Evolutionary conservation across 1,140 invertebrate species (phyloP), one percentile per base, ranked within the genome.

Genomic region (Bombus affinis): DNA sequence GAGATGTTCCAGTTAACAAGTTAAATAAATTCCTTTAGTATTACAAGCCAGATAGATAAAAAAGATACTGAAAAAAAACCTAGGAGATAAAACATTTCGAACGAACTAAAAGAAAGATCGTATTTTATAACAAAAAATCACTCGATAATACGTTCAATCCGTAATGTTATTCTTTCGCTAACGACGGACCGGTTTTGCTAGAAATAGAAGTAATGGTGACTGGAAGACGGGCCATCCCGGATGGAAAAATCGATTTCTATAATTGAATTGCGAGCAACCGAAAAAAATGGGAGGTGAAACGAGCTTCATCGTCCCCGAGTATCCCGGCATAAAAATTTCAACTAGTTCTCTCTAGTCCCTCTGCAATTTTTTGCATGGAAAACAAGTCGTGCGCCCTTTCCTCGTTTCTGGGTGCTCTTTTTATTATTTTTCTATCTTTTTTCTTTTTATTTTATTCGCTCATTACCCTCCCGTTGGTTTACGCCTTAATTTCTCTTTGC

Each of bases 401-500:
- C 15, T 47, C 42, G 66, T 47, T 3, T 15, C 28, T 74, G n/a
- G 35, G 5, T 32, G 28, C 15, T 66, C 22, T 65, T 62, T 74
- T 75, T 57, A 32, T 66, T 32, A 66, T 88, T 68, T 77, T 78
- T 53, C 73, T 10, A 5, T n/a, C 59, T 13, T 59, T n/a, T 53
- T 25, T 53, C 32, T 28, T 57, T 68, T 62, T 86, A 79, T 83
- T 80, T 83, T 62, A 72, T 83, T 86, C 87, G 79, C 89, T 91
- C 90, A 92, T 90, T 91, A 88, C 90, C 86, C 87, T 80, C 83
- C 47, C 81, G 71, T 83, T 59, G 68, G 81, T 81, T 86, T 68
- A 85, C 82, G 83, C 87, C 83, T 88, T 86, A 86, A 88, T 89
- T 91, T 86, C 85, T 87, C 90, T 86, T 88, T 87, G 81, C 89